Evolutionary conservation across 2,888 invertebrate species (phyloP).

Genomic region (Linnaemya vulpina): DNA sequence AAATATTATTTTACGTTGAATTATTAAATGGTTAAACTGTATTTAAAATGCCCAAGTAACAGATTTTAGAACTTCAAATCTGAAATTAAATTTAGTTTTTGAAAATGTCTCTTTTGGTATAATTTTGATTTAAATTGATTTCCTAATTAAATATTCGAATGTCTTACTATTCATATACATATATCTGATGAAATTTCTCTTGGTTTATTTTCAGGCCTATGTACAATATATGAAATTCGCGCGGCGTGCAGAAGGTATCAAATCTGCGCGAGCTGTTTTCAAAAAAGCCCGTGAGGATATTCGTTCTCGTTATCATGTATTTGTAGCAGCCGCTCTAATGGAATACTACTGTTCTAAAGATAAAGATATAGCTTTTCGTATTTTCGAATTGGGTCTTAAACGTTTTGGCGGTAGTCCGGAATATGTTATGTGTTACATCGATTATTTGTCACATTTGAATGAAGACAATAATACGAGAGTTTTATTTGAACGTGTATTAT

Average conservation of each 20-base stretch:
- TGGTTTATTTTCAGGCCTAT: conserved; percentile 87
- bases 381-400: conserved; percentile 98
- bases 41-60: too few species aligned
- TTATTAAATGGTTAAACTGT: too few species aligned
- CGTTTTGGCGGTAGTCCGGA: conserved; percentile 98
- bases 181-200: background rate
- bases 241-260: conserved; percentile 98
- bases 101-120: too few species aligned
- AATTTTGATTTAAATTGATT: too few species aligned
- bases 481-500: conserved; percentile 97
- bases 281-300: conserved; percentile 96
- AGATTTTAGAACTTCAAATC: too few species aligned
- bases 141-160: too few species aligned
- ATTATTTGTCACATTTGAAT: conserved; percentile 98
- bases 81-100: too few species aligned
- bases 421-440: conserved; percentile 97
- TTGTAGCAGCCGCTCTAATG: conserved; percentile 98
- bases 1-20: too few species aligned
- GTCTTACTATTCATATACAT: too few species aligned
- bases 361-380: conserved; percentile 97
- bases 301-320: conserved; percentile 94
- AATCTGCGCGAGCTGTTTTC: conserved; percentile 96
- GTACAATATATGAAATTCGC: conserved; percentile 99
- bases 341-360: conserved; percentile 99
- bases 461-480: conserved; percentile 99